Base-by-base conservation (phyloP, 2,888 invertebrate genomes). In the Leptinotarsa peninsularis region DNA sequence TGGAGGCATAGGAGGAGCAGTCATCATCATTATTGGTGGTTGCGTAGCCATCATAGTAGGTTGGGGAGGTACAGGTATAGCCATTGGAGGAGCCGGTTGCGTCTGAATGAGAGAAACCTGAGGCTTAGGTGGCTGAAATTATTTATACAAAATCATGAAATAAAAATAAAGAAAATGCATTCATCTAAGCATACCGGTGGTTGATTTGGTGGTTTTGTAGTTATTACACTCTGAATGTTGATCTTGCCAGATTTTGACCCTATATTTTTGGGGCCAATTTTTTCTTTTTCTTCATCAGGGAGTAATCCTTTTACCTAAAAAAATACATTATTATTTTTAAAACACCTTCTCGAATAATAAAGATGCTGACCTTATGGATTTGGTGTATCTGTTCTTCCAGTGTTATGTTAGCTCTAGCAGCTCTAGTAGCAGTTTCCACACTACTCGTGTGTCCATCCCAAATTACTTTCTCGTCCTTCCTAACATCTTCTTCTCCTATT, bases 381-480 rank as follows among this genome's bases (percentile, higher is more conserved):
- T 98, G 97, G 88, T 97, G 97, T 82, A 98, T 98, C 89, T 98
- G 98, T 84, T 98, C 98, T 86, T 98, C 98, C 49, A 98, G 91
- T 1, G 98, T 97, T 84, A 98, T 97, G 87, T 98, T 97, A 0
- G 98, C 98, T 56, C 98, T 90, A 0, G 98, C 98, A 10, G 98
- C 97, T 70, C 98, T 90, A 0, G 98, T 96, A 4, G 98, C 97
- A 1, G 98, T 97, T 89, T 98, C 98, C 82, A 98, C 97, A 83
- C 97, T 97, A 21, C 96, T 96, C 0, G 98, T 97, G 89, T 99
- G 98, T 0, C 99, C 99, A 89, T 99, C 99, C 99, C 99, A 99
- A 70, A 98, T 98, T 18, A 97, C 96, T 83, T 95, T 93, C 86
- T 97, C 97, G 84, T 96, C 96, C 82, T 96, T 94, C 81, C 92